phyloP scores from a whole-genome alignment of 2,888 invertebrate genomes.

The Acanthosepion pharaonis region DNA sequence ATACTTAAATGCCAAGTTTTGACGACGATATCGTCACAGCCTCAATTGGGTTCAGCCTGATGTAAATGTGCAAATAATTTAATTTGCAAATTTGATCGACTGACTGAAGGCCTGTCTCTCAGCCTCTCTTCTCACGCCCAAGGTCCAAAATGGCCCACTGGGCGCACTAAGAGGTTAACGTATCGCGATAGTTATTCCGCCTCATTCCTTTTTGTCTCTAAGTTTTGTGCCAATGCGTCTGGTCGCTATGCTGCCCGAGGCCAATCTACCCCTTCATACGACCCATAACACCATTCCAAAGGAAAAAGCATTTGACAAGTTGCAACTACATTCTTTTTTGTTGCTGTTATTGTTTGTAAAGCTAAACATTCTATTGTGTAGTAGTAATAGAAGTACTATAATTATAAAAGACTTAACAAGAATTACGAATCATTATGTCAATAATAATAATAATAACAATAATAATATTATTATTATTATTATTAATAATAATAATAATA shows the following conservation, averaged over 20 bases:
- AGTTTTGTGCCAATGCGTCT: neutral
- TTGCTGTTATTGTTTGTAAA: neutral
- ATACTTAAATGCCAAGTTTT: neutral
- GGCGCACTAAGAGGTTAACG: neutral
- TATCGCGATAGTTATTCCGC: neutral
- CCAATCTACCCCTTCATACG: neutral
- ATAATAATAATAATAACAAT: neutral
- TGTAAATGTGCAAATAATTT: slow-evolving; percentile 22
- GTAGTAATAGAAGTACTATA: neutral
- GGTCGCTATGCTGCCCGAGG: neutral
- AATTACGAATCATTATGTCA: neutral
- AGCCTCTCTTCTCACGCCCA: neutral
- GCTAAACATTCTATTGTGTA: neutral
- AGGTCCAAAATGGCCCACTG: neutral
- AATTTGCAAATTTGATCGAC: slow-evolving; percentile 8
- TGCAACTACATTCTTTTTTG: neutral
- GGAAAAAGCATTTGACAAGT: neutral
- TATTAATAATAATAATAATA: no score
- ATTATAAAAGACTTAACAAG: neutral
- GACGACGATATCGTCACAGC: neutral
- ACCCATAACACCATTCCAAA: neutral
- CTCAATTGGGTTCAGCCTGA: neutral
- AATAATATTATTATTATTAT: neutral
- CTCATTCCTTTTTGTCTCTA: neutral
- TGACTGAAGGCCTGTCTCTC: slow-evolving; percentile 7